phyloP scores from a whole-genome alignment of 2,797 vertebrate species.

The Pangasius djambal region DNA sequence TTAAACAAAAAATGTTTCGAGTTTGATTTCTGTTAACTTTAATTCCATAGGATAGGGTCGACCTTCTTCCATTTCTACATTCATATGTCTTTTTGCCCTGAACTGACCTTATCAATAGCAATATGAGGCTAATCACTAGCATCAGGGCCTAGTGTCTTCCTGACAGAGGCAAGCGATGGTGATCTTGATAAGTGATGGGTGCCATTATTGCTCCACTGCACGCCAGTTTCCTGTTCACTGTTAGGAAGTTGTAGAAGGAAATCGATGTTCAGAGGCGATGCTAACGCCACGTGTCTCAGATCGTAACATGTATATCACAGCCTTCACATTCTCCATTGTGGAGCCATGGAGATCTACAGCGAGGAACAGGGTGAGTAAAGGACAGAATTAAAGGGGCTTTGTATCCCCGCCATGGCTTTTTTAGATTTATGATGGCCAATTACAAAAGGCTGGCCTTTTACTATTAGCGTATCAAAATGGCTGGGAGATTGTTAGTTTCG shows the following conservation, averaged over 20 bases:
- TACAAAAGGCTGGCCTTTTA: constrained; percentile 83
- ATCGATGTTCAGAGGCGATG: constrained; percentile 80
- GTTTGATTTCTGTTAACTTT: neutral
- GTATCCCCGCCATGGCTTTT: constrained; percentile 77
- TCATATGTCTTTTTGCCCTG: neutral
- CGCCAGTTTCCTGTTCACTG: constrained; percentile 72
- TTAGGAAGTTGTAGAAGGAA: constrained; percentile 62
- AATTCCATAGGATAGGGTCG: neutral
- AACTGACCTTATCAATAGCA: constrained; percentile 72
- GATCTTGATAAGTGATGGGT: constrained; percentile 85
- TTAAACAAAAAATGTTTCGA: neutral
- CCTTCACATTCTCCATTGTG: constrained; percentile 87
- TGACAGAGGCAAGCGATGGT: constrained; percentile 86
- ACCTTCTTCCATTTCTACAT: neutral
- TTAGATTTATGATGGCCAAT: constrained; percentile 90
- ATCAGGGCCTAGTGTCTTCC: constrained; percentile 89
- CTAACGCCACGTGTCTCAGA: constrained; percentile 75
- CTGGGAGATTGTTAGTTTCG: constrained; percentile 78
- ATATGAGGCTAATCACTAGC: constrained; percentile 89
- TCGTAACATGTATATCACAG: constrained; percentile 78
- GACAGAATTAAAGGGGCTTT: constrained; percentile 82
- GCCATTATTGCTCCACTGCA: constrained; percentile 72
- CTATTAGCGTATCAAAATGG: constrained; percentile 87
- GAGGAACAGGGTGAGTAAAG: constrained; percentile 75
- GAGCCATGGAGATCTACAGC: constrained; percentile 85